These are phyloP conservation scores for Drosophila bunnanda DNA, from an alignment of 2,888 invertebrate species.

Conservation along the genomic window DNA sequence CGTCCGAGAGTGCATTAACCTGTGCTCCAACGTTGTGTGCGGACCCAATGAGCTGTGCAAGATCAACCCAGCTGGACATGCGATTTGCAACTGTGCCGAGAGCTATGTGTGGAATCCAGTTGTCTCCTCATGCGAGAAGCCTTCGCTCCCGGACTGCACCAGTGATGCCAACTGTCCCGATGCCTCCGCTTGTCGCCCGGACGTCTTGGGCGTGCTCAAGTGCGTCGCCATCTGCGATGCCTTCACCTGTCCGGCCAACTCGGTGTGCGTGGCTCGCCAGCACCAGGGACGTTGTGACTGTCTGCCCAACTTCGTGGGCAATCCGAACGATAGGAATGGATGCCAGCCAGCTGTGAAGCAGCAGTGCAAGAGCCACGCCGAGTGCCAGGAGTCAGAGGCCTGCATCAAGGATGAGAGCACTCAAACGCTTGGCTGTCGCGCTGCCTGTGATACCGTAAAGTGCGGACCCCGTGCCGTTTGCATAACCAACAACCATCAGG, in stretches of 20 bases:
- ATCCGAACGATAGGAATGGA: conserved; percentile 95
- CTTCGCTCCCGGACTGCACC: conserved; percentile 92
- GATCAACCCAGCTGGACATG: conserved; percentile 88
- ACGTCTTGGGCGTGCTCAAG: conserved; percentile 93
- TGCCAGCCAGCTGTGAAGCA: conserved; percentile 90
- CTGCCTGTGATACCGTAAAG: conserved; percentile 90
- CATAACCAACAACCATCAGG: conserved; percentile 94
- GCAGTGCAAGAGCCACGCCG: conserved; percentile 91
- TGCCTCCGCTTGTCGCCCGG: conserved; percentile 91
- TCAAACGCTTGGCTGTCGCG: conserved; percentile 88
- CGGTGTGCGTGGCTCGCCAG: conserved; percentile 90
- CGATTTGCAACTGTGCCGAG: conserved; percentile 92
- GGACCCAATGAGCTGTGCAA: conserved; percentile 93
- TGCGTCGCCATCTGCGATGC: conserved; percentile 91
- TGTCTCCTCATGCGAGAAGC: conserved; percentile 92
- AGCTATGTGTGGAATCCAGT: conserved; percentile 94
- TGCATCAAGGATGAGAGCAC: conserved; percentile 88
- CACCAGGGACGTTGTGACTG: conserved; percentile 94
- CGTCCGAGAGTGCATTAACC: conserved; percentile 89
- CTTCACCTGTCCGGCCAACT: conserved; percentile 93
- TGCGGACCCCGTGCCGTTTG: conserved; percentile 96
- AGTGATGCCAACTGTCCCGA: conserved; percentile 89
- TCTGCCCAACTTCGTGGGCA: conserved; percentile 92
- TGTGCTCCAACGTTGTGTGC: conserved; percentile 92
- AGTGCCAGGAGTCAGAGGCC: conserved; percentile 93